Base-by-base conservation (phyloP, 2,888 invertebrate genomes). In the Drosophila putrida region DNA sequence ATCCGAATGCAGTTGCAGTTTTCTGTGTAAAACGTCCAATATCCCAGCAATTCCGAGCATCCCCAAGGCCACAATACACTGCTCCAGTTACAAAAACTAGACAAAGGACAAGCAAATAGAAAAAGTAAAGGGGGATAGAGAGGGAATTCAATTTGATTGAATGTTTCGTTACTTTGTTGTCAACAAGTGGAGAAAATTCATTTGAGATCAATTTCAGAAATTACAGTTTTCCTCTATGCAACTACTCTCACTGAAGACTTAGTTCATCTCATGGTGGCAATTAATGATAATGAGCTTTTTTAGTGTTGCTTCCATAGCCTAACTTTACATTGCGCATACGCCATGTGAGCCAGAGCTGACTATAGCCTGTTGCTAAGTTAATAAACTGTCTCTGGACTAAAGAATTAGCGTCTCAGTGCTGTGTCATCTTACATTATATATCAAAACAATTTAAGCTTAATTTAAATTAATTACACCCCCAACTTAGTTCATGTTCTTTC, bases 371-470 rank as follows among this genome's bases (percentile, higher is more conserved):
- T 36, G 57, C 27, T 46, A 27, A 27, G 43, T 20, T 28, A 36
- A 20, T 35, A 20, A 51, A 53, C 9, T 25, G 64, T 36, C 53
- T 10, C 33, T 6, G 13, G 60, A 27, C n/a, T 13, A 46, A 55
- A 31, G 55, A 46, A 59, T 55, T 69, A 51, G 47, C 61, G 10
- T 35, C 35, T 44, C 35, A 27, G 43, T 28, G 41, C 49, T 31
- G 31, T 28, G 46, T 39, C 44, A 51, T 51, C 31, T 41, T 50
- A 39, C 28, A 57, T 63, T 68, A 71, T 82, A 64, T 79, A 73
- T 74, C 74, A 77, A 78, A 86, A 71, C 75, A 86, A 73, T 75
- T 78, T 86, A 64, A 71, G 81, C 71, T 73, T 83, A 75, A 86
- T 82, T 80, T 69, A 86, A 82, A 86, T 86, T 83, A 82, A 82